Percentiles rank a stretch among this genome's conserved stretches.
Conservation (phyloP, 2,113 vertebrate species). For the Thunnus maccoyii region DNA sequence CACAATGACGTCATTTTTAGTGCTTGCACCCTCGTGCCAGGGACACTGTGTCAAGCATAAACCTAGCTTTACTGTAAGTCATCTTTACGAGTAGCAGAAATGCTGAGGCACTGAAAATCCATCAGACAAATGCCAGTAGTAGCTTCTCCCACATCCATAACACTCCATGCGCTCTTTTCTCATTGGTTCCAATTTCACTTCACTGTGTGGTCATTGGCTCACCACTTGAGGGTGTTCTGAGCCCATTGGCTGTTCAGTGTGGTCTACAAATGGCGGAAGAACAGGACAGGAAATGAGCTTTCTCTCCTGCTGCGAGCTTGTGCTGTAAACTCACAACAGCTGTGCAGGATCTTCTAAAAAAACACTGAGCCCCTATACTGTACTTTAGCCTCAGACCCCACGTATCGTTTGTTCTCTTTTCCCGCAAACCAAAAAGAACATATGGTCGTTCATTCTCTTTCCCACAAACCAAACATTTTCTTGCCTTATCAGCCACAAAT, state of each 20-base stretch:
- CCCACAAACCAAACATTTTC: constrained; percentile 41
- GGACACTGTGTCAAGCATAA: too few species aligned
- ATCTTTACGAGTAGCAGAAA: constrained; percentile 26
- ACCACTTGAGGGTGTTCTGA: constrained; percentile 13
- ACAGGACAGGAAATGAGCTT: constrained; percentile 69
- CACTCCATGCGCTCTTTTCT: neutral
- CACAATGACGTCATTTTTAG: too few species aligned
- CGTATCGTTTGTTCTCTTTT: too few species aligned
- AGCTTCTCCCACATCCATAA: neutral
- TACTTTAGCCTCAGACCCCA: constrained; percentile 10
- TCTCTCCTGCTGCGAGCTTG: constrained; percentile 56
- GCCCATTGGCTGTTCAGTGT: constrained; percentile 13
- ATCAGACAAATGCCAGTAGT: constrained; percentile 12
- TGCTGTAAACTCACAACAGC: constrained; percentile 70
- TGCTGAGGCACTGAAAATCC: neutral
- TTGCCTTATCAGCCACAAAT: constrained; percentile 23
- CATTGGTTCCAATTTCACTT: constrained; percentile 12
- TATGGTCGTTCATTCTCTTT: neutral
- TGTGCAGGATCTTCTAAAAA: constrained; percentile 56
- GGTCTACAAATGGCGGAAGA: constrained; percentile 31
- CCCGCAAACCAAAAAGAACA: too few species aligned
- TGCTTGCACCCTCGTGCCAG: too few species aligned
- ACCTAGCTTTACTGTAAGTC: constrained; percentile 4
- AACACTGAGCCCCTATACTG: constrained; percentile 28
- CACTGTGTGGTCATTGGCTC: constrained; percentile 24